Conservation (phyloP, 2,888 invertebrate genomes). For the Pyrgus malvae region DNA sequence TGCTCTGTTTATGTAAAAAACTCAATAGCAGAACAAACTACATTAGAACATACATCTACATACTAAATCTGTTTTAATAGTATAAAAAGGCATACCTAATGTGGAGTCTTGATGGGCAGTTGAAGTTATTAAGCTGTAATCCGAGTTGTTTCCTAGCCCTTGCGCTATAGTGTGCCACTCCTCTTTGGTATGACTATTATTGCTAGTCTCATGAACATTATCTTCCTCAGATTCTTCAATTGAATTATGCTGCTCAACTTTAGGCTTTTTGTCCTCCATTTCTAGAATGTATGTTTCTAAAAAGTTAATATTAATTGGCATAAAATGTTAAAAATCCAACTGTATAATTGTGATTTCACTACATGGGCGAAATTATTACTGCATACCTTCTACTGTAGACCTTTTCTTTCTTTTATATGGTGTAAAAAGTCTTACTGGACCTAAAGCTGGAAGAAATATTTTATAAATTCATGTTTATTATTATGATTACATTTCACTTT, state of each 20-base stretch:
- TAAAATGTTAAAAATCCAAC: not conserved
- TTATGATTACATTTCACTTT: too few species aligned
- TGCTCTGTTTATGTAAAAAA: too few species aligned
- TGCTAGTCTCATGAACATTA: constrained; percentile 64
- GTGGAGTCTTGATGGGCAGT: not conserved
- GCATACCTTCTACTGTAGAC: constrained; percentile 37
- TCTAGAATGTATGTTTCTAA: not conserved
- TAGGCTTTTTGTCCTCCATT: constrained; percentile 61
- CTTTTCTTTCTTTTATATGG: constrained; percentile 94
- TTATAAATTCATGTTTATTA: not conserved
- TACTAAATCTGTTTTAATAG: too few species aligned
- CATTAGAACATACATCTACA: too few species aligned
- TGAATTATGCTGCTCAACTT: constrained; percentile 67
- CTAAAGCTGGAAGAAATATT: constrained; percentile 83
- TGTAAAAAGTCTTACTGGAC: constrained; percentile 94
- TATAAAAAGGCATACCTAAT: not conserved
- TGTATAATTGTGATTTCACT: not conserved
- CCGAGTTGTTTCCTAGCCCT: constrained; percentile 83
- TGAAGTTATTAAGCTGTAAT: constrained; percentile 78
- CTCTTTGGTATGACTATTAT: constrained; percentile 77
- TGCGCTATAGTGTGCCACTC: constrained; percentile 87
- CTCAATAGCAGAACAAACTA: too few species aligned
- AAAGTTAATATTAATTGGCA: not conserved
- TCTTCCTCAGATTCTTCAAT: constrained; percentile 83
- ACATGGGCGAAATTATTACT: not conserved